phyloP scores from a whole-genome alignment of 2,888 invertebrate species.

The Lutraria lutraria region DNA sequence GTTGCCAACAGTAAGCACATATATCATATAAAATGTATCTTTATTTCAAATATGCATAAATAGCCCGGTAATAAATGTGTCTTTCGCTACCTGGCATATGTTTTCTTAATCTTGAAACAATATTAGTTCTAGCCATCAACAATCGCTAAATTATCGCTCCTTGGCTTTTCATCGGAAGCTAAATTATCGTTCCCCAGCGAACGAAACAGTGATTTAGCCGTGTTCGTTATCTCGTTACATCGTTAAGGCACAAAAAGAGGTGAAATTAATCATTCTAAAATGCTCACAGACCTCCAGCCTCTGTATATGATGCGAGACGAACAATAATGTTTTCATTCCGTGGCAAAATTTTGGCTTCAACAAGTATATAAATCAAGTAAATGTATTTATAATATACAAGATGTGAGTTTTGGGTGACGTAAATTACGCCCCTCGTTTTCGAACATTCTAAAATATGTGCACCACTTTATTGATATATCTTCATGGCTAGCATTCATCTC shows the following conservation, averaged over 20 bases:
- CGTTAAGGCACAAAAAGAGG: conserved; percentile 57
- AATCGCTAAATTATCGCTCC: conserved; percentile 58
- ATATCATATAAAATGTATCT: conserved; percentile 36
- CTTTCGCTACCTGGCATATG: conserved; percentile 60
- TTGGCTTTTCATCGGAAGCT: conserved; percentile 49
- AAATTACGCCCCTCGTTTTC: conserved; percentile 15
- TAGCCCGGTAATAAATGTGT: conserved; percentile 61
- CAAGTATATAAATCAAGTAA: conserved; percentile 56
- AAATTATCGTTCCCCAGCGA: conserved; percentile 47
- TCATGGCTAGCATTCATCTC: background rate
- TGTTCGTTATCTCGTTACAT: conserved; percentile 47
- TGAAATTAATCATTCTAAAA: conserved; percentile 56
- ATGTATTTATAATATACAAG: conserved; percentile 31
- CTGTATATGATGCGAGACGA: conserved; percentile 46
- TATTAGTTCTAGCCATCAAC: conserved; percentile 68
- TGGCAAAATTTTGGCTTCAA: conserved; percentile 37
- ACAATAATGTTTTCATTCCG: conserved; percentile 68
- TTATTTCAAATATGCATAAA: conserved; percentile 37
- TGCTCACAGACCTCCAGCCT: conserved; percentile 48
- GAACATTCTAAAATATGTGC: conserved; percentile 15
- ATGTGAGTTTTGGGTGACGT: background rate
- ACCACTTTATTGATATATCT: background rate
- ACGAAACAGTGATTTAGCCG: conserved; percentile 39
- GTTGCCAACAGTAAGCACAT: conserved; percentile 4
- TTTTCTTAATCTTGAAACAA: conserved; percentile 60